Base-by-base conservation (phyloP, 2,113 vertebrate genomes). In the Narcine bancroftii region DNA sequence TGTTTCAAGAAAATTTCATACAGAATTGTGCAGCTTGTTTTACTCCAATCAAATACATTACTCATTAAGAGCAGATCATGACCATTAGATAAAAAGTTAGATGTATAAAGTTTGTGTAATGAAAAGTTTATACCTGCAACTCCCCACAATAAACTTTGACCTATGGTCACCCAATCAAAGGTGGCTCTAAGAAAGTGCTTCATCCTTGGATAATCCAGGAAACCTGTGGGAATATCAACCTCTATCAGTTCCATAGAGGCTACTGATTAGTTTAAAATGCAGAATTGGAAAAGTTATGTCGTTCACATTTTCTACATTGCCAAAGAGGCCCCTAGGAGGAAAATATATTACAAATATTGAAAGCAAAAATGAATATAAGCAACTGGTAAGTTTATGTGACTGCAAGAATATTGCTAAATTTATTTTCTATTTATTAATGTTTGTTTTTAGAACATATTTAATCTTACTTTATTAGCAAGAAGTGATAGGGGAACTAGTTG, bases 1-100 rank as follows among this genome's bases (percentile, higher is more conserved):
- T 66, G 11, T 91, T 66, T 91, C 69, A 66, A 91, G 39, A 19
- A 45, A 24, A 45, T 91, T 66, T 91, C 63, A 91, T 45, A 66
- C 24, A 11, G 19, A 45, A 56, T 89, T 24, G 24, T 65, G 19
- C 6, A 65, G 10, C 21, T 91, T 91, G 66, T 42, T 24, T 5
- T 6, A 91, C 24, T 60, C 56, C 19, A 65, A 33, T 89, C 36
- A 89, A 65, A 39, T 89, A 33, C 39, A 2, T 89, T 39, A 65
- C 53, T 69, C 60, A 45, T 13, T n/a, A 9, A 15, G 87, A 66
- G 36, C 65, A 17, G 21, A 19, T 60, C 17, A 36, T 36, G 81
- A 87, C 29, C 47, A 83, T 36, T 66, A 29, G 19, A 66, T 66
- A 15, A 69, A 66, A 45, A 29, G 6, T 69, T 36, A 13, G 56